Conservation (phyloP, 37 sponge, comb jelly and placozoan genomes). For the Dysidea cf. avara region DNA sequence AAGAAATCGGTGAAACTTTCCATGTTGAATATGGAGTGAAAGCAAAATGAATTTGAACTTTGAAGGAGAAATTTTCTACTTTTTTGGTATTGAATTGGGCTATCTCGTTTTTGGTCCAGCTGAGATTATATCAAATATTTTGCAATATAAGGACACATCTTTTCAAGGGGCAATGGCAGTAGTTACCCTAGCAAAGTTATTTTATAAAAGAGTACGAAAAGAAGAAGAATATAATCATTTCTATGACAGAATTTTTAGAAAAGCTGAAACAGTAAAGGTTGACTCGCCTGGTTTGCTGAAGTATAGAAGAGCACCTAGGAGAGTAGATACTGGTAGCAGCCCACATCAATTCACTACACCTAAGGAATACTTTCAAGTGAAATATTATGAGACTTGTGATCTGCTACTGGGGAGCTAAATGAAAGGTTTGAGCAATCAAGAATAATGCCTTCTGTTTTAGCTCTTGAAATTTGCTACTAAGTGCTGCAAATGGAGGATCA, state of each 20-base stretch:
- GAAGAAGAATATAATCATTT: slow-evolving; percentile 20
- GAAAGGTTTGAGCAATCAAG: slow-evolving; percentile 38
- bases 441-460: slow-evolving; percentile 8
- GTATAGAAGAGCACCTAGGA: slow-evolving; percentile 15
- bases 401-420: slow-evolving; percentile 24
- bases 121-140: slow-evolving; percentile 33
- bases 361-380: slow-evolving; percentile 28
- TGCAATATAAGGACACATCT: slow-evolving; percentile 44
- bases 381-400: slow-evolving; percentile 64
- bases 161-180: slow-evolving; percentile 43
- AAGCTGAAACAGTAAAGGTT: slow-evolving; percentile 16
- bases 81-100: slow-evolving; percentile 37
- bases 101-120: slow-evolving; percentile 29
- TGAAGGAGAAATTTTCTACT: slow-evolving; percentile 18
- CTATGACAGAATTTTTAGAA: slow-evolving; percentile 14
- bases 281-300: slow-evolving; percentile 17
- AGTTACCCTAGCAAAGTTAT: slow-evolving; percentile 34
- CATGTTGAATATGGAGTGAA: slow-evolving; percentile 59
- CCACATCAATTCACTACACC: slow-evolving; percentile 23
- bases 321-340: background rate
- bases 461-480: slow-evolving; percentile 25
- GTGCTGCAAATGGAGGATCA: slow-evolving; percentile 16
- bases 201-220: slow-evolving; percentile 26
- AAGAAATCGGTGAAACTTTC: slow-evolving; percentile 24
- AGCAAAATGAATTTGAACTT: slow-evolving; percentile 23